Percentiles rank a stretch among this genome's conserved stretches.
phyloP scores from a whole-genome alignment of 37 sponge, comb jelly and placozoan genomes.

The Lycopodina hypogea region DNA sequence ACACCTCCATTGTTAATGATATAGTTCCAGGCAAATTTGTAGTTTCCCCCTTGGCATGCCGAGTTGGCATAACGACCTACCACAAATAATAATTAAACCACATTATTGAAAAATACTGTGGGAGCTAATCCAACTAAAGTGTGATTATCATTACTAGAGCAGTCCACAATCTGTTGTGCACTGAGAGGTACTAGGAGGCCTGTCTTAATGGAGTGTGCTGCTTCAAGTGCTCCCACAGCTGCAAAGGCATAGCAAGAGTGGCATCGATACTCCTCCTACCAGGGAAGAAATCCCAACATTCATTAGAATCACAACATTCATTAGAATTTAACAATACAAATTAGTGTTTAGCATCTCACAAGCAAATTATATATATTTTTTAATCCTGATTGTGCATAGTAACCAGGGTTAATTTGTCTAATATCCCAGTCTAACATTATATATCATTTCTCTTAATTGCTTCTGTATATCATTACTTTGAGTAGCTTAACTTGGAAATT shows the following conservation, averaged over 20 bases:
- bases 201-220: slow-evolving; percentile 43
- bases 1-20: slow-evolving; percentile 21
- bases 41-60: slow-evolving; percentile 39
- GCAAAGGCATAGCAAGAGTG: slow-evolving; percentile 83
- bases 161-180: slow-evolving; percentile 58
- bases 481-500: no score
- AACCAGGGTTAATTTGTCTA: no score
- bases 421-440: no score
- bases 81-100: neutral
- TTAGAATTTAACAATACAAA: no score
- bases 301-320: neutral
- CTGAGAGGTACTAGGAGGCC: slow-evolving; percentile 60
- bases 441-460: no score
- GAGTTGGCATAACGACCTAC: slow-evolving; percentile 24
- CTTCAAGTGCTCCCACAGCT: slow-evolving; percentile 63
- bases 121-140: neutral
- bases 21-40: slow-evolving; percentile 29
- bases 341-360: no score
- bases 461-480: no score
- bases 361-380: no score
- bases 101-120: neutral
- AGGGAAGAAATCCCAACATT: neutral
- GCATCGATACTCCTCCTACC: slow-evolving; percentile 22
- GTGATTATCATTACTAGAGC: slow-evolving; percentile 19
- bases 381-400: no score